These are phyloP conservation scores for Cephus cinctus DNA, from an alignment of 1,140 invertebrate genomes.

Conservation along the genomic window DNA sequence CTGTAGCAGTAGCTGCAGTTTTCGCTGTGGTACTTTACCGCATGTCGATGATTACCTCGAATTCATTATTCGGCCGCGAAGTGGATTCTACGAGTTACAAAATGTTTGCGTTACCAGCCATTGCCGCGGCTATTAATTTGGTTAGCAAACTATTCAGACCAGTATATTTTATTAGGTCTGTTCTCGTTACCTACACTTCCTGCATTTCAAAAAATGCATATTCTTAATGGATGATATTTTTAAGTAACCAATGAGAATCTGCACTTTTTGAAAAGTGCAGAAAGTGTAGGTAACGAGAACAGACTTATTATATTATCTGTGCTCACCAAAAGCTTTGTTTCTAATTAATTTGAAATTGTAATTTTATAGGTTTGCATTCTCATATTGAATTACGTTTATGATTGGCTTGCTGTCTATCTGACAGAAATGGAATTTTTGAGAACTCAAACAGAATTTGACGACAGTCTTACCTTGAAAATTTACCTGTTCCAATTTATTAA, in stretches of 20 bases:
- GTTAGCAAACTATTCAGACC: slow-evolving; percentile 64
- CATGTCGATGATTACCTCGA: slow-evolving; percentile 65
- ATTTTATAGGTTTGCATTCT: slow-evolving; percentile 47
- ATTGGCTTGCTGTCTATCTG: slow-evolving; percentile 54
- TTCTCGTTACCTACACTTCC: too few species aligned
- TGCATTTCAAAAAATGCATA: slow-evolving; percentile 59
- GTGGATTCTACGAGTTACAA: slow-evolving; percentile 61
- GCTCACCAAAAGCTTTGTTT: background rate
- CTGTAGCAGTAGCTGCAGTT: slow-evolving; percentile 72
- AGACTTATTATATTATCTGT: background rate
- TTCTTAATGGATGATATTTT: background rate
- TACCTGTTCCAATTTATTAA: slow-evolving; percentile 98
- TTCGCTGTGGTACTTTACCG: slow-evolving; percentile 75
- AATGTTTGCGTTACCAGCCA: slow-evolving; percentile 65
- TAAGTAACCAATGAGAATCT: background rate
- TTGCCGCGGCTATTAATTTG: slow-evolving; percentile 74
- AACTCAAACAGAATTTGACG: slow-evolving; percentile 97
- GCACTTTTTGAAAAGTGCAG: background rate
- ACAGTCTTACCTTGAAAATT: slow-evolving; percentile 96
- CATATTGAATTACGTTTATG: slow-evolving; percentile 56
- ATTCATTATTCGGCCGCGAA: slow-evolving; percentile 58
- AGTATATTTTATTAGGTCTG: too few species aligned
- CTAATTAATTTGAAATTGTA: background rate
- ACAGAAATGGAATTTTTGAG: slow-evolving; percentile 81
- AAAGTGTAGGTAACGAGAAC: too few species aligned